Conservation (phyloP, 2,113 vertebrate species). For the Dicerorhinus sumatrensis region DNA sequence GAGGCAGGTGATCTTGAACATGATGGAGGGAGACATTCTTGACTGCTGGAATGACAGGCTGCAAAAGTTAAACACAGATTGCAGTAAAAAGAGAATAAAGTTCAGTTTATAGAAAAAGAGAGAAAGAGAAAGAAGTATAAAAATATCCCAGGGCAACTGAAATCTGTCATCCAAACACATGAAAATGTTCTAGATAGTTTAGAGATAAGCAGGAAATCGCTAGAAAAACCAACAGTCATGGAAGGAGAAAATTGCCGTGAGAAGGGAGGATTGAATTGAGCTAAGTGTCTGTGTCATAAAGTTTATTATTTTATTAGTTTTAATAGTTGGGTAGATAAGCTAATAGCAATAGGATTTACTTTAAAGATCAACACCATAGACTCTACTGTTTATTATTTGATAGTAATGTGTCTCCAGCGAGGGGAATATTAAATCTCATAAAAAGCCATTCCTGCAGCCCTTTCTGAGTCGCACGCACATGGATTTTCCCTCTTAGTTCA, state of each 20-base stretch:
- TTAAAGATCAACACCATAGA: constrained; percentile 77
- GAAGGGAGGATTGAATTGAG: constrained; percentile 45
- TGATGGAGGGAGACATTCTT: background rate
- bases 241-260: constrained; percentile 50
- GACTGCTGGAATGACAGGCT: background rate
- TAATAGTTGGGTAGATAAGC: constrained; percentile 81
- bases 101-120: background rate
- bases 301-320: constrained; percentile 84
- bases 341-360: constrained; percentile 82
- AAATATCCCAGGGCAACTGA: constrained; percentile 57
- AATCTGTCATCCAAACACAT: constrained; percentile 65
- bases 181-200: constrained; percentile 71
- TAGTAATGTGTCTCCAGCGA: constrained; percentile 64
- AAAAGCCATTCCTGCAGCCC: background rate
- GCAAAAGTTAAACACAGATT: background rate
- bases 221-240: constrained; percentile 44
- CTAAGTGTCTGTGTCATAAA: constrained; percentile 78
- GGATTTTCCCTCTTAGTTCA: constrained; percentile 27
- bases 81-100: background rate
- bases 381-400: constrained; percentile 79
- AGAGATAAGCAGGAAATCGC: constrained; percentile 74
- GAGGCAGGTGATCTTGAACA: constrained; percentile 31
- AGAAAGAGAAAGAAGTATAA: background rate
- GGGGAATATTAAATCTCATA: constrained; percentile 63
- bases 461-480: background rate